phyloP scores from a whole-genome alignment of 2,888 invertebrate genomes.

The Taenaris catops region DNA sequence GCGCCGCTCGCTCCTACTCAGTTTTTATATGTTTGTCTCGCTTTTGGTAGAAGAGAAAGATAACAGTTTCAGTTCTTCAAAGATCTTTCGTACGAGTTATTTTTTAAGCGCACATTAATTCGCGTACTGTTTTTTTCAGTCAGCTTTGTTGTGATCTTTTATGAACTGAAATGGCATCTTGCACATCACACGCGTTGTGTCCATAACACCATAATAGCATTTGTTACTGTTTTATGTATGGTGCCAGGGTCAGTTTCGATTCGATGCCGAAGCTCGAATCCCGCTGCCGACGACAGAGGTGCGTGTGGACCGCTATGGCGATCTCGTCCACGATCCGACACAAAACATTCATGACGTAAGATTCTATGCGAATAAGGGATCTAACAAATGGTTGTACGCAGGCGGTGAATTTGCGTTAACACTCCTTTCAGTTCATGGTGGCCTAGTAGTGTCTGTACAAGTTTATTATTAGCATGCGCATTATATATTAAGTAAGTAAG shows the following conservation, averaged over 20 bases:
- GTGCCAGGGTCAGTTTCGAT: slow-evolving; percentile 92
- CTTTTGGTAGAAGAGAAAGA: slow-evolving; percentile 38
- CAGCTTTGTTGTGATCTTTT: too few relatives aligned
- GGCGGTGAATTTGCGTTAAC: slow-evolving; percentile 17
- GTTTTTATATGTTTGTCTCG: slow-evolving; percentile 37
- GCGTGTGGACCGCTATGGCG: slow-evolving; percentile 80
- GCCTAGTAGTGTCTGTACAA: slow-evolving; percentile 28
- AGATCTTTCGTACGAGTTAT: background rate
- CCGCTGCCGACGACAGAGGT: slow-evolving; percentile 87
- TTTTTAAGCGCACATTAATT: too few relatives aligned
- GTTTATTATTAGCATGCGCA: slow-evolving; percentile 17
- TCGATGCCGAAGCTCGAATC: slow-evolving; percentile 90
- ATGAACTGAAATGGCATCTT: slow-evolving; percentile 7
- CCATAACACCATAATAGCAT: slow-evolving; percentile 22
- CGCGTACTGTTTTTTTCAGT: too few relatives aligned
- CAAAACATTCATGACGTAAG: slow-evolving; percentile 81
- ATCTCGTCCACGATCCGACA: slow-evolving; percentile 69
- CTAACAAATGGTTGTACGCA: slow-evolving; percentile 17
- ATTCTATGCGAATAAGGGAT: slow-evolving; percentile 20
- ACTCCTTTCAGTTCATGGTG: slow-evolving; percentile 33
- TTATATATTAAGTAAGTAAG: slow-evolving; percentile 2
- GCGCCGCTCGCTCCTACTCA: slow-evolving; percentile 60
- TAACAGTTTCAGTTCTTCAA: slow-evolving; percentile 17
- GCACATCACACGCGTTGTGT: slow-evolving; percentile 20
- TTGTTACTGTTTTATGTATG: slow-evolving; percentile 39